phyloP scores from a whole-genome alignment of 2,113 vertebrate species.

The Vulpes lagopus region DNA sequence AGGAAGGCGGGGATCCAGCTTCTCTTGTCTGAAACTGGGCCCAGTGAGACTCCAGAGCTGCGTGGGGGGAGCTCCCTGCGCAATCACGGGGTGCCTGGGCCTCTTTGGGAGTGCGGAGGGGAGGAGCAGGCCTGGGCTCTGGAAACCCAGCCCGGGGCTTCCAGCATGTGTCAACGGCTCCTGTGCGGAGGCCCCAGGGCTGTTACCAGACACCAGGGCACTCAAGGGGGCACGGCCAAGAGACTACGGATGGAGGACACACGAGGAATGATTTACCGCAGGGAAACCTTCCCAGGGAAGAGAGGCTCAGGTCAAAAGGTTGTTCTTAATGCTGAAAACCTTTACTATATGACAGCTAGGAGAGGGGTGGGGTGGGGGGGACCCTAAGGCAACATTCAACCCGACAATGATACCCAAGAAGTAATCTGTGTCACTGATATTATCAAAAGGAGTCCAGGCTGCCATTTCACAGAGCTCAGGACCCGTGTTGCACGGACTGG shows the following conservation, averaged over 20 bases:
- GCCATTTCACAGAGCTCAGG: not conserved
- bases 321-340: not conserved
- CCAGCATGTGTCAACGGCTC: not conserved
- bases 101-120: not conserved
- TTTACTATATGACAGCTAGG: not conserved
- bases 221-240: constrained; percentile 9
- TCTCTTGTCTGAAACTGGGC: not conserved
- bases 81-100: rapidly evolving
- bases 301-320: not conserved
- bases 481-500: not conserved
- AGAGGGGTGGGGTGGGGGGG: too few species aligned
- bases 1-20: not conserved
- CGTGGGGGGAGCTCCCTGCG: not conserved
- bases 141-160: not conserved
- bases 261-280: not conserved
- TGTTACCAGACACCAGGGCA: constrained; percentile 51
- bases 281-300: not conserved
- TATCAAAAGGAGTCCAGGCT: constrained; percentile 3
- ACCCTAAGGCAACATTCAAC: not conserved
- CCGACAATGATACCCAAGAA: not conserved
- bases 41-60: not conserved
- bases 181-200: not conserved
- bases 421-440: not conserved
- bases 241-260: not conserved
- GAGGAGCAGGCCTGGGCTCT: not conserved